Evolutionary conservation across 2,113 vertebrate species (phyloP), one percentile per base, ranked within the genome.

Genomic region (Podocnemis expansa): DNA sequence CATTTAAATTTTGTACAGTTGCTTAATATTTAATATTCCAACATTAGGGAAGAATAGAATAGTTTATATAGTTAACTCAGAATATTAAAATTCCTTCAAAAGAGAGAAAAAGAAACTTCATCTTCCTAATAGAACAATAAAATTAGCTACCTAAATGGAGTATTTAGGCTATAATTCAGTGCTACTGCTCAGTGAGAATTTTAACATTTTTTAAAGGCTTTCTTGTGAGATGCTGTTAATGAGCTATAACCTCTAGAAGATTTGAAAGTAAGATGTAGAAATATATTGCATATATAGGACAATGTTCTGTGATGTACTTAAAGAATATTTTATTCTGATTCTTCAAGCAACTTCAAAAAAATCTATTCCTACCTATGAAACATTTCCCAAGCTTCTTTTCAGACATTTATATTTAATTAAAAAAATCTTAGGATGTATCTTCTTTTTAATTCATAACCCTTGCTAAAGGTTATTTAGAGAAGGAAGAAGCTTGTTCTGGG

Each of bases 341-440:
- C 22, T 84, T 76, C 73, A n/a, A 22, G 52, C 51, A 52, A 54
- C 55, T 89, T 82, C 85, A 91, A 16, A 34, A 21, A 43, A 43
- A n/a, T 94, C 52, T 43, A 75, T 10, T 87, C 29, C 89, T 47
- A 60, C 89, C 54, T 52, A 82, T 92, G 41, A 76, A 76, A 91
- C 93, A 80, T 17, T 89, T 96, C 95, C 56, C 80, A 89, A 56
- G n/a, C 49, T 87, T 92, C 21, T 22, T 96, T 95, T 93, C 54
- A 82, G 89, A 90, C 56, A 89, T 82, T 85, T 82, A 54, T 93
- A 95, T 95, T 96, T 93, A 96, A 93, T n/a, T n/a, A n/a, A 90
- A 73, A 2, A 85, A 95, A 92, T 83, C 89, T 96, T 84, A 92
- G 79, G 67, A 92, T 96, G 95, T 29, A 87, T 92, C 95, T 10